Base-by-base conservation (phyloP, 2,797 vertebrate species). In the Enteromius paludinosus region DNA sequence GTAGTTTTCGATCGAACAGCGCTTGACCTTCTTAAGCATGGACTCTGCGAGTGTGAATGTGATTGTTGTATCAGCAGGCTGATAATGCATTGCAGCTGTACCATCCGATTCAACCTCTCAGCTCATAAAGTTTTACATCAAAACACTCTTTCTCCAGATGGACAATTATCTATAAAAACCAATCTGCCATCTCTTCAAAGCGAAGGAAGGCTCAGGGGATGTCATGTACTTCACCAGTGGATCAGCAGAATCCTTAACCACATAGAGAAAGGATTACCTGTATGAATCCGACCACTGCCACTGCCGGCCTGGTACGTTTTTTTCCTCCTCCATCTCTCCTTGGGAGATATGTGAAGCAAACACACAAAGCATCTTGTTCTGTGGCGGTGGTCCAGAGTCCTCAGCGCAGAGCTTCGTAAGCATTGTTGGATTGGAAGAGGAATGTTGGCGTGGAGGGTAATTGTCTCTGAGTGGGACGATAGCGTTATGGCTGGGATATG, bases 231-330 rank as follows among this genome's bases (percentile, higher is more conserved):
- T 66, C 43, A 64, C 64, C 56, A 12, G 35, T 56, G 56, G 30
- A 73, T 69, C 59, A 72, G 35, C 18, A 56, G 20, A 72, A 41
- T 23, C 33, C 45, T 56, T 74, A 23, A 54, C 23, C 43, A 17
- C 81, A 83, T 8, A 79, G 62, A 56, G 43, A 75, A 83, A 76
- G 66, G 78, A 86, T 80, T 79, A 78, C 62, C 59, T 85, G 33
- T 35, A 59, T 28, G 25, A 64, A 23, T 54, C 47, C 25, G 23
- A n/a, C 47, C 68, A 30, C 20, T 38, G 41, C 23, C 14, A 54
- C 54, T 33, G 20, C n/a, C 61, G 33, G 23, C 15, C 49, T 18
- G 35, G 30, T 45, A 41, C 5, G 0, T 35, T 54, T 38, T 38
- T 62, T 62, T n/a, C 35, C 25, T 70, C 30, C 78, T 79, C 43